These are phyloP conservation scores for Drosophila sp. DNA, from an alignment of 1,140 invertebrate species.

Conservation along the genomic window DNA sequence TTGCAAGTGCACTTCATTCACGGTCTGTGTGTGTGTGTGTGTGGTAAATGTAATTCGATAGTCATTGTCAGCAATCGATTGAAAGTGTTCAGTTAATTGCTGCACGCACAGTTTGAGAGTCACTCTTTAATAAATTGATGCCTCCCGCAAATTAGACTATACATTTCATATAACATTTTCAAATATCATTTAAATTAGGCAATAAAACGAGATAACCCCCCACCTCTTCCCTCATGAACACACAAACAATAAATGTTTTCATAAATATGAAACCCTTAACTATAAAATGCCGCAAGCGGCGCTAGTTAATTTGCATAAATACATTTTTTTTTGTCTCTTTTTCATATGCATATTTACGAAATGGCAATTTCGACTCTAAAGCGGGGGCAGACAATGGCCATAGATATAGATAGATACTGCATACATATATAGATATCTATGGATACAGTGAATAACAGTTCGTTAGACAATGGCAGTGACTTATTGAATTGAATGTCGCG, in stretches of 20 bases:
- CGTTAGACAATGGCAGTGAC: constrained; percentile 13
- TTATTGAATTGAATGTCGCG: background rate
- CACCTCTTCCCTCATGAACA: constrained; percentile 24
- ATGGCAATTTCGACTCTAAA: constrained; percentile 38
- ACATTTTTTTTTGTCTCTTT: constrained; percentile 42
- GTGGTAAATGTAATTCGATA: background rate
- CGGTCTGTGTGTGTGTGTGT: no score
- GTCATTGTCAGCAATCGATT: background rate
- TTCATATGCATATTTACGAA: constrained; percentile 44
- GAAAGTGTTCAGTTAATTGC: constrained; percentile 27
- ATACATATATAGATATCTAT: background rate
- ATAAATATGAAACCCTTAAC: constrained; percentile 50
- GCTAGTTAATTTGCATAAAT: constrained; percentile 71
- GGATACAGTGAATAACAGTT: constrained; percentile 1
- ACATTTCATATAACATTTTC: no score
- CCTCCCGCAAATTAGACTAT: constrained; percentile 35
- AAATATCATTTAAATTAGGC: constrained; percentile 19
- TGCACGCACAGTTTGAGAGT: constrained; percentile 8
- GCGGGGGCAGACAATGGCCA: constrained; percentile 17
- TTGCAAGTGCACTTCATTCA: constrained; percentile 36
- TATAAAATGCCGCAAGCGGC: constrained; percentile 51
- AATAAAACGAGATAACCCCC: constrained; percentile 26
- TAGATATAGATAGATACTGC: background rate
- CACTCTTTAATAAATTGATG: constrained; percentile 6
- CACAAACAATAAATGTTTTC: constrained; percentile 44